Base-by-base conservation (phyloP, 2,888 invertebrate species). In the Eremobia ochroleuca region DNA sequence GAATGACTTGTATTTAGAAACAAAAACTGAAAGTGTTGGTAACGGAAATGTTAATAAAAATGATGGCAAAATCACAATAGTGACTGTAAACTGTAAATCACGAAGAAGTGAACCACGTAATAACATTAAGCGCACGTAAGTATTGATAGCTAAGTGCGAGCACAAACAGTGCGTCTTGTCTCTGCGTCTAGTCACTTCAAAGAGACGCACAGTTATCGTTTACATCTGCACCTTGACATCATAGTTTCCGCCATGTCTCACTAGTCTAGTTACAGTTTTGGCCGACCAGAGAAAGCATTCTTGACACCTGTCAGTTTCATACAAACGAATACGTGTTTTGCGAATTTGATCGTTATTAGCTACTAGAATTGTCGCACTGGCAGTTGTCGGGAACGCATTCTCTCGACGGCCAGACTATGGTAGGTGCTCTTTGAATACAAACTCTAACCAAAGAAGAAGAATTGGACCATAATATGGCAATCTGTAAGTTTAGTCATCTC, bases 401-500 rank as follows among this genome's bases (percentile, higher is more conserved):
- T 49, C 49, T 25, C 0, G 9, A 25, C 8, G 25, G 49, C 8
- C 25, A n/a, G 52, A 55, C 11, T n/a, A n/a, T 1, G n/a, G 34
- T 61, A 25, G 25, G 34, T 61, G 2, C 34, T 25, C 6, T 25
- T 59, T 18, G 4, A 37, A 28, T 40, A 52, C 18, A 59, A 79
- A 72, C 59, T 66, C 18, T 25, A 34, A 4, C 11, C 1, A 58
- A 59, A 49, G 25, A 28, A 58, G 49, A 78, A 52, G 9, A 61
- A 73, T 43, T 46, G 2, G 34, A 59, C 46, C 49, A 52, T 59
- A 66, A 15, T 40, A 28, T 59, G 18, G 25, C 34, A 73, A 62
- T 79, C 59, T 59, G 61, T 73, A 55, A 46, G 73, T 73, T 28
- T 21, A 59, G 74, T n/a, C 64, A 68, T 74, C 49, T 68, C 49